Evolutionary conservation across 1,140 invertebrate species (phyloP).

Genomic region (Trissolcus basalis): DNA sequence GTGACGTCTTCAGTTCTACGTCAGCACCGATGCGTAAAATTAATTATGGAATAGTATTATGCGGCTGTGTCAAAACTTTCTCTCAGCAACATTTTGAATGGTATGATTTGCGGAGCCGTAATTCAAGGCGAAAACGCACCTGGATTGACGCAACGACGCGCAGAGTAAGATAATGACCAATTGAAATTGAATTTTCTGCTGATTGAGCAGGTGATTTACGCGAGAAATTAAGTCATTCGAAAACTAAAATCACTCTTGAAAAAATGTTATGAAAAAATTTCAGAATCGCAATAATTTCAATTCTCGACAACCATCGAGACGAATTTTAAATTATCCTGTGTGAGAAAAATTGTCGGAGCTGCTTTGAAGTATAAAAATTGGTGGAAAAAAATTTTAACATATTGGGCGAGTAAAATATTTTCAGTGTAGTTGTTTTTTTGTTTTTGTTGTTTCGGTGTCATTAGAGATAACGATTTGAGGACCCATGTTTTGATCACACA

Average conservation of each 20-base stretch:
- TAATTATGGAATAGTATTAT: too few species aligned
- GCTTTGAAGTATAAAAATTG: too few species aligned
- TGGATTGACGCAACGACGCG: conserved; percentile 61
- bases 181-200: conserved; percentile 69
- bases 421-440: too few species aligned
- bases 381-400: too few species aligned
- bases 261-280: conserved; percentile 47
- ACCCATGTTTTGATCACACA: conserved; percentile 43
- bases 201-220: conserved; percentile 70
- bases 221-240: conserved; percentile 66
- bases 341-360: too few species aligned
- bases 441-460: too few species aligned
- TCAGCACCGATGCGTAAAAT: conserved; percentile 20
- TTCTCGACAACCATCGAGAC: background rate
- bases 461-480: too few species aligned
- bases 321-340: conserved; percentile 6
- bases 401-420: too few species aligned
- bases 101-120: conserved; percentile 38
- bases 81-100: conserved; percentile 49
- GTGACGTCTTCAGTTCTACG: conserved; percentile 21
- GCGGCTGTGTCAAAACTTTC: conserved; percentile 59
- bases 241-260: too few species aligned
- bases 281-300: too few species aligned
- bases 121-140: conserved; percentile 50
- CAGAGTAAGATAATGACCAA: conserved; percentile 67